Percentiles rank a stretch among this genome's conserved stretches.
phyloP scores from a whole-genome alignment of 2,113 vertebrate species.

The Notiomystis cincta region DNA sequence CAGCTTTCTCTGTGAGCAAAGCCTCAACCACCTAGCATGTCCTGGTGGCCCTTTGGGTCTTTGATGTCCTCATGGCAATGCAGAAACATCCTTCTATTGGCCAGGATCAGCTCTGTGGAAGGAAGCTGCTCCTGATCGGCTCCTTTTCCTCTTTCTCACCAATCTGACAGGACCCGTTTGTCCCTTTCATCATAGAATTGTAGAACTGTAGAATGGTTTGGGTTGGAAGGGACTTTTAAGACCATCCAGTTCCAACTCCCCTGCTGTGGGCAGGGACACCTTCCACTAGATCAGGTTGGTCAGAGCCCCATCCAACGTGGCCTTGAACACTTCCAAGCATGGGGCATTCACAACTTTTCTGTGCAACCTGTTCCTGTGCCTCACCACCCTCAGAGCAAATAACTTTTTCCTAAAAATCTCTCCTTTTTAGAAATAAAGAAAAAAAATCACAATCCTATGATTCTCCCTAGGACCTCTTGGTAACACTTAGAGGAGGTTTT shows the following conservation, averaged over 20 bases:
- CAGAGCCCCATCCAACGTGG: neutral
- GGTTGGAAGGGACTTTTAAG: neutral
- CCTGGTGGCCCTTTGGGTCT: neutral
- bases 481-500: neutral
- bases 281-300: neutral
- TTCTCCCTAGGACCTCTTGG: neutral
- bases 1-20: neutral
- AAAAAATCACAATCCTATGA: neutral
- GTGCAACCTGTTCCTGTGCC: neutral
- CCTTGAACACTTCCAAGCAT: neutral
- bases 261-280: neutral
- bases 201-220: neutral
- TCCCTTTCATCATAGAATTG: neutral
- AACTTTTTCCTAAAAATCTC: neutral
- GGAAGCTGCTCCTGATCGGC: neutral
- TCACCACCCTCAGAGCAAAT: neutral
- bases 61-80: neutral
- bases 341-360: neutral
- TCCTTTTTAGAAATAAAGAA: neutral
- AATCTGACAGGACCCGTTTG: neutral
- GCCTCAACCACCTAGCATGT: fast-evolving
- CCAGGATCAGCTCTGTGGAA: neutral
- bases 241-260: neutral
- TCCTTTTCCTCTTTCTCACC: neutral
- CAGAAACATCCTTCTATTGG: neutral